Conservation (phyloP, 2,888 invertebrate genomes). For the Argynnis bischoffii region DNA sequence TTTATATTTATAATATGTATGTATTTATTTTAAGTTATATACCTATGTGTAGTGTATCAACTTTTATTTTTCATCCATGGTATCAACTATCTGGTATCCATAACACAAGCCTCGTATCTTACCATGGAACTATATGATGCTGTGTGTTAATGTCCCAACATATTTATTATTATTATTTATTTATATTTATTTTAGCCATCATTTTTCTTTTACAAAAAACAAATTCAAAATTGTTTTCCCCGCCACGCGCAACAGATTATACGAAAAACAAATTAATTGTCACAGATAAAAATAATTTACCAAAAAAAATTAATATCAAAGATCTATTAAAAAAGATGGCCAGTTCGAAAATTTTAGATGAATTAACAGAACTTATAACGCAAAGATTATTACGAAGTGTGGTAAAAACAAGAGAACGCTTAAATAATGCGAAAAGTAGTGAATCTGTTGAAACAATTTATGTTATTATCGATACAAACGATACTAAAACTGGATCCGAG, state of each 20-base stretch:
- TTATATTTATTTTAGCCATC: not conserved
- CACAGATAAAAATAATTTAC: not conserved
- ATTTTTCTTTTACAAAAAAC: not conserved
- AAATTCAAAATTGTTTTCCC: too few species aligned
- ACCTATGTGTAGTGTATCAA: too few species aligned
- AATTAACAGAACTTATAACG: not conserved
- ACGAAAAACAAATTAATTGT: constrained; percentile 1
- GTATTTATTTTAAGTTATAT: too few species aligned
- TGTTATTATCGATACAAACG: not conserved
- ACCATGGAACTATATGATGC: too few species aligned
- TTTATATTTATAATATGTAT: too few species aligned
- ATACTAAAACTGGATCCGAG: too few species aligned
- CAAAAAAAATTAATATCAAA: constrained; percentile 9
- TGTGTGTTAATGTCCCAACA: too few species aligned
- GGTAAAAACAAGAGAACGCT: not conserved
- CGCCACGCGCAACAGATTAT: too few species aligned
- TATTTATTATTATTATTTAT: too few species aligned
- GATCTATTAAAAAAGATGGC: constrained; percentile 4
- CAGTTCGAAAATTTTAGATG: constrained; percentile 5
- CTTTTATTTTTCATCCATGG: too few species aligned
- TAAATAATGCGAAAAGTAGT: not conserved
- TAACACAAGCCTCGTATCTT: too few species aligned
- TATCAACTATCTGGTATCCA: too few species aligned
- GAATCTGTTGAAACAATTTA: constrained; percentile 1
- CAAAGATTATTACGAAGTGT: not conserved